phyloP scores from a whole-genome alignment of 2,113 vertebrate species.

The Mus pahari region DNA sequence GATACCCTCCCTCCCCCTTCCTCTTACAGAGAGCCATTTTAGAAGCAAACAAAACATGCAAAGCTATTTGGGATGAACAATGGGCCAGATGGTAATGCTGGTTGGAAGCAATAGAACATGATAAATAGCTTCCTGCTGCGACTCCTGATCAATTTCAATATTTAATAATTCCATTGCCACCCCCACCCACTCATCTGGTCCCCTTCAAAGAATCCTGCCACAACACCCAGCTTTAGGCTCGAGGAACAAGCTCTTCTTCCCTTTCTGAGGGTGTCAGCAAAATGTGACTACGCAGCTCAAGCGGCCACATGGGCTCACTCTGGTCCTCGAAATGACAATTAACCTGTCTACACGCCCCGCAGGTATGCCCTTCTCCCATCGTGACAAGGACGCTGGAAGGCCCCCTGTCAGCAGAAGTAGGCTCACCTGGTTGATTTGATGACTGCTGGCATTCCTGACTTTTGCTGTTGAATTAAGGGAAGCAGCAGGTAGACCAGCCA shows the following conservation, averaged over 20 bases:
- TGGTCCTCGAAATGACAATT: constrained; percentile 62
- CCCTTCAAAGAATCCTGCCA: constrained; percentile 33
- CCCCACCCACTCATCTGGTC: constrained; percentile 62
- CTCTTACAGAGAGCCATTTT: constrained; percentile 65
- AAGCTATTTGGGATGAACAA: constrained; percentile 80
- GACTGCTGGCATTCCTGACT: background rate
- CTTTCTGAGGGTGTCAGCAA: constrained; percentile 72
- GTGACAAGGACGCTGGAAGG: constrained; percentile 7
- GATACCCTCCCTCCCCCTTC: background rate
- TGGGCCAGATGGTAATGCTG: constrained; percentile 82
- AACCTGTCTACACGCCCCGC: constrained; percentile 36
- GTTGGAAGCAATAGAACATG: constrained; percentile 79
- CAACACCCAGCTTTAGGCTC: background rate
- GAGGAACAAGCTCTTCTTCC: constrained; percentile 9
- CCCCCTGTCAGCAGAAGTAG: background rate
- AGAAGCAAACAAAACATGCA: constrained; percentile 78
- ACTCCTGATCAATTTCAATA: constrained; percentile 81
- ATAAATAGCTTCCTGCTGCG: constrained; percentile 81
- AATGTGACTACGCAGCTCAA: background rate
- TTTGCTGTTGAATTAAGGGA: background rate
- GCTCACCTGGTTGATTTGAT: background rate
- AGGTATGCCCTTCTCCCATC: background rate
- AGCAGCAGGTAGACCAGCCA: background rate
- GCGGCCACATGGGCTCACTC: constrained; percentile 22
- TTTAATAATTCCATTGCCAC: constrained; percentile 74